phyloP scores from a whole-genome alignment of 2,113 vertebrate genomes.

The Galbula dea region DNA sequence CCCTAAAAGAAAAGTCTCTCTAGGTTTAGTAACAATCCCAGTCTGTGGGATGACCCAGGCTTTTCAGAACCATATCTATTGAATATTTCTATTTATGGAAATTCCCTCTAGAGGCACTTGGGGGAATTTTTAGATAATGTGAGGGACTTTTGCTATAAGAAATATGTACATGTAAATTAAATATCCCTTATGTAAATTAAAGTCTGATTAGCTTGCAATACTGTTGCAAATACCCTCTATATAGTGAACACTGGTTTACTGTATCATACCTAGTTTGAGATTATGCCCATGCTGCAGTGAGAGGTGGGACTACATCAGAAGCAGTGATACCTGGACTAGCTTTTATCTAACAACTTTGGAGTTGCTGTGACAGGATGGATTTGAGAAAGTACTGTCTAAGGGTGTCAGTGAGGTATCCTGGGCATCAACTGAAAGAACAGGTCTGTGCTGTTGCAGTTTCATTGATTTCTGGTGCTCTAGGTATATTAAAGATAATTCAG shows the following conservation, averaged over 20 bases:
- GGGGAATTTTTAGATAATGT: rapidly evolving
- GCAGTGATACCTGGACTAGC: background rate
- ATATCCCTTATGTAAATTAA: background rate
- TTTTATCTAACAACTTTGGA: background rate
- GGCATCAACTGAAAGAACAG: background rate
- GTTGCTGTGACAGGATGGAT: background rate
- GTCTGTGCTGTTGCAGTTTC: background rate
- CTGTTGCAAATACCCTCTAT: rapidly evolving
- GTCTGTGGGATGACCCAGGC: background rate
- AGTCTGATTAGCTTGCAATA: background rate
- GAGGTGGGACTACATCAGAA: background rate
- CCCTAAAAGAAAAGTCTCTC: background rate
- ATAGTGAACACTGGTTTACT: background rate
- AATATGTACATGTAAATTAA: background rate
- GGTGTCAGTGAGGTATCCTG: background rate
- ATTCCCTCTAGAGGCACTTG: too few species aligned
- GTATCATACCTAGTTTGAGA: rapidly evolving
- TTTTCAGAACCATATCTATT: background rate
- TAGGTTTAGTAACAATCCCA: background rate
- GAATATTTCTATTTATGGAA: background rate
- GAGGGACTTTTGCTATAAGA: background rate
- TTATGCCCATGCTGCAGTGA: background rate
- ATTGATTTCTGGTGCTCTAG: background rate
- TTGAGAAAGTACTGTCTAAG: background rate
- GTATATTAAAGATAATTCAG: conserved; percentile 35